Evolutionary conservation across 2,888 invertebrate species (phyloP).

Genomic region (Octonoba sinensis): DNA sequence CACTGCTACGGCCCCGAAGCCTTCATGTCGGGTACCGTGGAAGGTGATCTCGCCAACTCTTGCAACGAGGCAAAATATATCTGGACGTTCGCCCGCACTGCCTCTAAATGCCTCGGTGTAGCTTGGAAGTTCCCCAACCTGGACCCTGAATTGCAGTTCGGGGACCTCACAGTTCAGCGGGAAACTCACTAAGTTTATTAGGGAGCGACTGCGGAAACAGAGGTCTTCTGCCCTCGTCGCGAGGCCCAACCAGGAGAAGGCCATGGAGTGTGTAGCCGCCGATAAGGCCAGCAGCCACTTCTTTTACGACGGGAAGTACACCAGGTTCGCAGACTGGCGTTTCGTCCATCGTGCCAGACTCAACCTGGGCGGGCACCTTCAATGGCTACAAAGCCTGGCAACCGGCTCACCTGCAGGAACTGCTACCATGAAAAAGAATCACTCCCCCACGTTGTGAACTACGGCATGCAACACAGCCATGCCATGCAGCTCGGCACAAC

Average conservation of each 20-base stretch:
- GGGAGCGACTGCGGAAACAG: fast-evolving
- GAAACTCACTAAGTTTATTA: not conserved
- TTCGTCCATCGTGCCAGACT: not conserved
- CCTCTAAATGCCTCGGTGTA: not conserved
- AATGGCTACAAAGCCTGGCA: not conserved
- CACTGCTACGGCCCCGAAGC: not conserved
- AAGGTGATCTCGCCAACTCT: not conserved
- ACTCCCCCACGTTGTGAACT: not conserved
- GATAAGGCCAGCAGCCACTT: not conserved
- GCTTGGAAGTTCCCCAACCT: not conserved
- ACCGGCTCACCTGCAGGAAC: no score
- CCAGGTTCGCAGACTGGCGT: not conserved
- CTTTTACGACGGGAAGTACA: not conserved
- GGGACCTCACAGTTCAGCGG: not conserved
- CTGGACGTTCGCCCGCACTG: not conserved
- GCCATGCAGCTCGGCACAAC: not conserved
- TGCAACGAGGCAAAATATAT: not conserved
- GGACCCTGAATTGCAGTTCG: not conserved
- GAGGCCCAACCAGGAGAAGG: not conserved
- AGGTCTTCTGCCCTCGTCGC: fast-evolving
- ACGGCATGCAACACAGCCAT: not conserved
- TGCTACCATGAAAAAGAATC: no score
- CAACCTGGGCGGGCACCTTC: not conserved
- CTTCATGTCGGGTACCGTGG: not conserved
- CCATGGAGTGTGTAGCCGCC: not conserved